Percentiles rank a stretch among this genome's conserved stretches.
These are phyloP conservation scores for Threskiornis aethiopicus DNA, from an alignment of 2,797 vertebrate genomes.

Conservation along the genomic window DNA sequence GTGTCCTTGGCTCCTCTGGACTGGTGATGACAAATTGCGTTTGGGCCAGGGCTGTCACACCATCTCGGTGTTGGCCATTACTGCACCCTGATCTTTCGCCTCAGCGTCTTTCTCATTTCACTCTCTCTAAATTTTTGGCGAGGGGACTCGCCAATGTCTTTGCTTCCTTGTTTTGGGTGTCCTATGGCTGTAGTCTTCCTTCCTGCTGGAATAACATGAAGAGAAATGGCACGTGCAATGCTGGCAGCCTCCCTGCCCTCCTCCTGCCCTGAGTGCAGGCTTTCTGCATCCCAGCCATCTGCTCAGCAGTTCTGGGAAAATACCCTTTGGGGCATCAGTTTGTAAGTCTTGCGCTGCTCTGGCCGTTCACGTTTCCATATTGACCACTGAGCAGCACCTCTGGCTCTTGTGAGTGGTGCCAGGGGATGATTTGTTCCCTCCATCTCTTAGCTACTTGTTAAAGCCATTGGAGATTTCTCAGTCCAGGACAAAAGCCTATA, in stretches of 20 bases:
- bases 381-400: background rate
- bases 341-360: background rate
- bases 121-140: background rate
- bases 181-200: background rate
- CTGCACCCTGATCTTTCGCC: rapidly evolving
- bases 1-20: background rate
- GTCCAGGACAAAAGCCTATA: background rate
- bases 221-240: background rate
- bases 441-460: background rate
- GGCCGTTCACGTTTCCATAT: rapidly evolving
- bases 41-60: background rate
- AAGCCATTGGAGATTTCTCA: background rate
- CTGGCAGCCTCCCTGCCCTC: background rate
- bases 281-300: background rate
- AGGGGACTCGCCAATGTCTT: background rate
- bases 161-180: background rate
- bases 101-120: background rate
- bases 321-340: background rate
- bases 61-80: background rate
- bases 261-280: background rate
- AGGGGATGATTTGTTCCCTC: background rate
- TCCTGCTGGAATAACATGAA: background rate
- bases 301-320: background rate
- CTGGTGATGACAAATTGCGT: background rate
- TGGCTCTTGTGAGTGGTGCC: background rate